Evolutionary conservation across 2,113 vertebrate genomes (phyloP), one percentile per base, ranked within the genome.

Genomic region (Catharus fuscescens): DNA sequence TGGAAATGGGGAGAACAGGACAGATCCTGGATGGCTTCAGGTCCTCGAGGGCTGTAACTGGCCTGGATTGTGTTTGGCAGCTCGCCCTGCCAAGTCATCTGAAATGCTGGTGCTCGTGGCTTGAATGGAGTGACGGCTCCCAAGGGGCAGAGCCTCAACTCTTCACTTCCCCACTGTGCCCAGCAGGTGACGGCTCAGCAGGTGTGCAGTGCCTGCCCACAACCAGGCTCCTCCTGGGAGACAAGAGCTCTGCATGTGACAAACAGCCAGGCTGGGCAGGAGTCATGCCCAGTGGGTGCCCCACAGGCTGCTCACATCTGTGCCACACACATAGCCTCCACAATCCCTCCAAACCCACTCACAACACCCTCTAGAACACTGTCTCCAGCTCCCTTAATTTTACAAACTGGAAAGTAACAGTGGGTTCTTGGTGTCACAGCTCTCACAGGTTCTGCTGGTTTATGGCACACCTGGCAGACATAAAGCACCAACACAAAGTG

Each of bases 191-290:
- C 14, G 25, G 69, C 47, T 20, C 57, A 0, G 6, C 36, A 29
- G 44, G 18, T 1, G 18, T 0, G 56, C 36, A 57, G 8, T 10
- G 44, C 36, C 86, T 26, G 2, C 40, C 65, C 8, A 2, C 0
- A 1, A 10, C 25, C 56, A 19, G 42, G 18, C 9, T 4, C 0
- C 16, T 57, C n/a, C 57, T 8, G 40, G 34, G 44, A 36, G 4
- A 18, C 3, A 0, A 4, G 29, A 31, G 18, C 0, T 44, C 67
- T 26, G 12, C 3, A 0, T 1, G 2, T 0, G 4, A 12, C 52
- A 29, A 36, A 32, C 0, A 3, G 40, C 14, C 74, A 21, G 34
- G 40, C 34, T 56, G 74, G 65, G 19, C 66, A 44, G 59, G 12
- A 59, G 59, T 11, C 14, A 19, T 6, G 18, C 4, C 2, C 1